Conservation (phyloP, 2,113 vertebrate species). For the Callorhinus ursinus region DNA sequence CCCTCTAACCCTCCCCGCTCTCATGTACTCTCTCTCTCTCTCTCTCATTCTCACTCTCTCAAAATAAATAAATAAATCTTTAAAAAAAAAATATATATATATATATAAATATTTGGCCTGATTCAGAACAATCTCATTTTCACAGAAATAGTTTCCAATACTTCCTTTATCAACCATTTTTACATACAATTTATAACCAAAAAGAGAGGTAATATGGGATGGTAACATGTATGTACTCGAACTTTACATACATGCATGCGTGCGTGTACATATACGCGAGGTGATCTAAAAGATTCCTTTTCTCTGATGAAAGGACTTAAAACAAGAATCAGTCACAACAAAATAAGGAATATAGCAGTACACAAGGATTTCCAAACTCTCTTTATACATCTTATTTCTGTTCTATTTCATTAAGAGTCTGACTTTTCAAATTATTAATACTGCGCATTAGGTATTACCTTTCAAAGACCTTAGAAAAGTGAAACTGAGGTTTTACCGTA, state of each 20-base stretch:
- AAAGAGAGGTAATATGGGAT: not conserved
- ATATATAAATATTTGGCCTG: not conserved
- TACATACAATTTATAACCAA: not conserved
- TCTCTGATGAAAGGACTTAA: conserved; percentile 50
- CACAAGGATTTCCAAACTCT: not conserved
- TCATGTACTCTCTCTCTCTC: too few relatives aligned
- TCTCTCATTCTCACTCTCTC: too few relatives aligned
- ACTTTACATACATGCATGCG: not conserved
- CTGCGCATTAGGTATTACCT: not conserved
- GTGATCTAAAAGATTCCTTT: conserved; percentile 26
- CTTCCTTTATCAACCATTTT: conserved; percentile 3
- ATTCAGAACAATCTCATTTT: conserved; percentile 48
- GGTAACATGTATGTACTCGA: not conserved
- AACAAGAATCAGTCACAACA: conserved; percentile 46
- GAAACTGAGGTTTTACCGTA: not conserved
- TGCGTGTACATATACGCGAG: not conserved
- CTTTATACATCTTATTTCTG: not conserved
- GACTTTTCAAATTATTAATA: conserved; percentile 40
- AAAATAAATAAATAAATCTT: too few relatives aligned
- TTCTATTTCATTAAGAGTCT: conserved; percentile 8
- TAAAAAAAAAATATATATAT: too few relatives aligned
- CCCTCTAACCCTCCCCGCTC: too few relatives aligned
- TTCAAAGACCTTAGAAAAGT: conserved; percentile 48
- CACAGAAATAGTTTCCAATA: conserved; percentile 15
- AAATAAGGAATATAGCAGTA: not conserved